These are phyloP conservation scores for Apotomis capreana DNA, from an alignment of 2,888 invertebrate species.

Conservation along the genomic window DNA sequence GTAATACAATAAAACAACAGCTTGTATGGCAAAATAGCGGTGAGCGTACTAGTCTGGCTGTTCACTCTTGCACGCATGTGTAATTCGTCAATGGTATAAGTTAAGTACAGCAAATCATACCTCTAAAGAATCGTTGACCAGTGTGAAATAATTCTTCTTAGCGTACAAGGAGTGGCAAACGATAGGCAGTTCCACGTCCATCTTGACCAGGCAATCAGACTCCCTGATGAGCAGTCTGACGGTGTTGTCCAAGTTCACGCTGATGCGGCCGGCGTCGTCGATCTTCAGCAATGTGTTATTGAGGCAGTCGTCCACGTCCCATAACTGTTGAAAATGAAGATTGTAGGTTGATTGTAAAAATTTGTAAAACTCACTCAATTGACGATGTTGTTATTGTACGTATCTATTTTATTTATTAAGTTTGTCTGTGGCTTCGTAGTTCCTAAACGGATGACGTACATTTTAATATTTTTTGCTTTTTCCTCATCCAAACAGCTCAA, in stretches of 20 bases:
- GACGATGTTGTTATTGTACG: too few relatives aligned
- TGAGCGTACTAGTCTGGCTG: too few relatives aligned
- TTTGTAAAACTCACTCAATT: too few relatives aligned
- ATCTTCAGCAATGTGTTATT: conserved; percentile 85
- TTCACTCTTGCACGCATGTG: not conserved
- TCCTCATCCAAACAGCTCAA: too few relatives aligned
- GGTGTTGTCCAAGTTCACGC: conserved; percentile 90
- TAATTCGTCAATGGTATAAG: not conserved
- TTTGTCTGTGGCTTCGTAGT: too few relatives aligned
- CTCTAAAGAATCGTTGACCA: conserved; percentile 90
- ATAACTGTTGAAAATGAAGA: conserved; percentile 69
- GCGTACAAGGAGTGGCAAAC: conserved; percentile 90
- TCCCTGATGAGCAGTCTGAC: conserved; percentile 91
- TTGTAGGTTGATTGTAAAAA: too few relatives aligned
- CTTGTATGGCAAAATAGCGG: too few relatives aligned
- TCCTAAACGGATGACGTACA: too few relatives aligned
- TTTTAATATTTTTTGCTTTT: too few relatives aligned
- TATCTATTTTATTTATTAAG: too few relatives aligned
- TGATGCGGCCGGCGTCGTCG: conserved; percentile 86
- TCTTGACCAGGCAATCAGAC: conserved; percentile 92
- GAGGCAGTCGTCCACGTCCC: conserved; percentile 86
- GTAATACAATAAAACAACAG: conserved; percentile 42
- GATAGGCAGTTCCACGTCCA: conserved; percentile 91
- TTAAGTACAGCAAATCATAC: conserved; percentile 63
- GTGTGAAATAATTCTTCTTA: conserved; percentile 89